Conservation (phyloP, 2,797 vertebrate genomes). For the Coregonus sp. region DNA sequence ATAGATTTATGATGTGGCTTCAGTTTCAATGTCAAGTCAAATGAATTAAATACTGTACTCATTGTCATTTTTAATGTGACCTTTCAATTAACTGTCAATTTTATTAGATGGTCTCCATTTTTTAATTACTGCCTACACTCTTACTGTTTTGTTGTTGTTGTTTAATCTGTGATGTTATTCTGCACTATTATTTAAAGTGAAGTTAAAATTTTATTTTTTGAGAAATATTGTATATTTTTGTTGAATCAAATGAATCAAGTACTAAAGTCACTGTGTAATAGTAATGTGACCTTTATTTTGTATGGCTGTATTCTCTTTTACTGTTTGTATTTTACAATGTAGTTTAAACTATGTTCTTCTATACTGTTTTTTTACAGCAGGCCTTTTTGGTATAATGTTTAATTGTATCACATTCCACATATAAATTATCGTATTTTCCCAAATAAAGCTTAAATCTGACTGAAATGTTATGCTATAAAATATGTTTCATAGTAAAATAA, state of each 20-base stretch:
- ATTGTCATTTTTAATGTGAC: background rate
- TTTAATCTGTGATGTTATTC: background rate
- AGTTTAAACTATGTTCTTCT: background rate
- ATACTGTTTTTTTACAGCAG: too few relatives aligned
- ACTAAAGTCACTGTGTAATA: too few relatives aligned
- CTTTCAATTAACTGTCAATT: background rate
- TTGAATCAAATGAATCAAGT: too few relatives aligned
- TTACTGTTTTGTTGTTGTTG: background rate
- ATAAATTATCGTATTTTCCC: too few relatives aligned
- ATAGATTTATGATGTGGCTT: background rate
- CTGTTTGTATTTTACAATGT: background rate
- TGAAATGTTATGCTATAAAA: too few relatives aligned
- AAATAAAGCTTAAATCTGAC: too few relatives aligned
- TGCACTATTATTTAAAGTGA: background rate
- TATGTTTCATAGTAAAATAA: too few relatives aligned
- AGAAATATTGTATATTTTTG: background rate
- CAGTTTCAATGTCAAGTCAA: background rate
- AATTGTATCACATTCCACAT: background rate
- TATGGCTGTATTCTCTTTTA: background rate
- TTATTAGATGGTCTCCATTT: background rate
- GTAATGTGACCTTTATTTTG: too few relatives aligned
- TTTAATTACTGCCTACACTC: background rate
- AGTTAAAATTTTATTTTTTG: background rate
- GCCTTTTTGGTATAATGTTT: background rate
- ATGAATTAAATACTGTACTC: too few relatives aligned